phyloP scores from a whole-genome alignment of 2,113 vertebrate species.

The Coregonus clupeaformis region DNA sequence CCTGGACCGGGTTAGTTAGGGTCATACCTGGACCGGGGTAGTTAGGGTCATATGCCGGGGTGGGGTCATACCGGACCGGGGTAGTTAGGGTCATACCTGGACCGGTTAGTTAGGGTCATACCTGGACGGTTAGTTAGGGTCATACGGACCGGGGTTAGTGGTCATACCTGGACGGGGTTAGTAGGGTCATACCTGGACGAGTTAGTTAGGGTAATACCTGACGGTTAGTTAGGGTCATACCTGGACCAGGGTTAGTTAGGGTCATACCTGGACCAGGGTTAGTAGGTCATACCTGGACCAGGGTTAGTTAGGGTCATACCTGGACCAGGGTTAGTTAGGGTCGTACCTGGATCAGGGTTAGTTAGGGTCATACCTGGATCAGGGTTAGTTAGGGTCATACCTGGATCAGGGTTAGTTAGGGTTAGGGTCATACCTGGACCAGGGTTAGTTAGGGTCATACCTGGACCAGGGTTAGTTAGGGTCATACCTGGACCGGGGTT shows the following conservation, averaged over 20 bases:
- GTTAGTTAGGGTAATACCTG: too few species aligned
- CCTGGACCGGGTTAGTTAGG: conserved; percentile 80
- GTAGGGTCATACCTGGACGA: conserved; percentile 80
- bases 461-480: conserved; percentile 88
- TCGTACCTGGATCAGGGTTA: too few species aligned
- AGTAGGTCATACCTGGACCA: conserved; percentile 83
- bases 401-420: too few species aligned
- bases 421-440: conserved; percentile 76
- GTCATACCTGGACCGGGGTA: conserved; percentile 85
- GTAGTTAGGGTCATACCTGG: conserved; percentile 62
- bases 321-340: too few species aligned
- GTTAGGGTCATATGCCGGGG: conserved; percentile 68
- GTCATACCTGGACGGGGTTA: too few species aligned
- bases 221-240: conserved; percentile 75
- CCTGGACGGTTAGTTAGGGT: too few species aligned
- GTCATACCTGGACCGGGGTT: conserved; percentile 84
- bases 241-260: conserved; percentile 88
- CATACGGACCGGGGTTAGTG: too few species aligned
- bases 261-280: conserved; percentile 84
- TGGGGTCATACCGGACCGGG: conserved; percentile 87
- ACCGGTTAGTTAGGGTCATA: too few species aligned
- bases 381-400: too few species aligned
- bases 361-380: too few species aligned
- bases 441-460: conserved; percentile 78
- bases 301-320: conserved; percentile 67